Evolutionary conservation across 2,113 vertebrate species (phyloP).

Genomic region (Mus pahari): DNA sequence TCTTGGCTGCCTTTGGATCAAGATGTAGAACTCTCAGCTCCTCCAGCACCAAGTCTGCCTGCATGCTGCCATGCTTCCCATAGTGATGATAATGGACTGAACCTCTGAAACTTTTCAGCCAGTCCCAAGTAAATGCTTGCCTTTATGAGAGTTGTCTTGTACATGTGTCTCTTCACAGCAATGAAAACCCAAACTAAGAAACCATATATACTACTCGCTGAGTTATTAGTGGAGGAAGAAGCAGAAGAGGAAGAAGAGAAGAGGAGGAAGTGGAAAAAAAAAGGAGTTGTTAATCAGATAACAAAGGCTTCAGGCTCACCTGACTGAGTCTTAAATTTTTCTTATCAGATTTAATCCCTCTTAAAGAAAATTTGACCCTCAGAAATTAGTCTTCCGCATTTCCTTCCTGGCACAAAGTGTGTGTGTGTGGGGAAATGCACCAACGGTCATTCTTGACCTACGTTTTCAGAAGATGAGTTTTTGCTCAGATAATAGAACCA

Average conservation of each 20-base stretch:
- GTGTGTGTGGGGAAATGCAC: background rate
- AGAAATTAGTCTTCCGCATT: constrained; percentile 4
- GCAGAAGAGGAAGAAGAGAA: background rate
- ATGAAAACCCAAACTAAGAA: no score
- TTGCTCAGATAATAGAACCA: background rate
- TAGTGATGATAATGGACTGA: no score
- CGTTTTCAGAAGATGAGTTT: background rate
- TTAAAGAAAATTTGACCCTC: constrained; percentile 10
- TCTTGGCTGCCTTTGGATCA: no score
- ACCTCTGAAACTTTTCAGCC: no score
- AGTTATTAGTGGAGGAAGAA: background rate
- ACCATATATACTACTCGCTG: no score
- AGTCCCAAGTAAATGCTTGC: no score
- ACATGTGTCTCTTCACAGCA: no score
- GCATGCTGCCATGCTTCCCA: no score
- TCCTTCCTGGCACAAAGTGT: background rate
- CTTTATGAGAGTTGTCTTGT: no score
- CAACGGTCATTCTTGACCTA: background rate
- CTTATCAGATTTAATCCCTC: background rate
- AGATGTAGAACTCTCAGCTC: no score
- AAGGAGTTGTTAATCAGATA: background rate
- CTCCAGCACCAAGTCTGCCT: no score
- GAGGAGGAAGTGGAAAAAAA: no score
- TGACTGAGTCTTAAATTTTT: constrained; percentile 30
- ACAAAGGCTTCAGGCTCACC: background rate